These are phyloP conservation scores for Saccostrea cuccullata DNA, from an alignment of 1,140 invertebrate species.

Conservation along the genomic window DNA sequence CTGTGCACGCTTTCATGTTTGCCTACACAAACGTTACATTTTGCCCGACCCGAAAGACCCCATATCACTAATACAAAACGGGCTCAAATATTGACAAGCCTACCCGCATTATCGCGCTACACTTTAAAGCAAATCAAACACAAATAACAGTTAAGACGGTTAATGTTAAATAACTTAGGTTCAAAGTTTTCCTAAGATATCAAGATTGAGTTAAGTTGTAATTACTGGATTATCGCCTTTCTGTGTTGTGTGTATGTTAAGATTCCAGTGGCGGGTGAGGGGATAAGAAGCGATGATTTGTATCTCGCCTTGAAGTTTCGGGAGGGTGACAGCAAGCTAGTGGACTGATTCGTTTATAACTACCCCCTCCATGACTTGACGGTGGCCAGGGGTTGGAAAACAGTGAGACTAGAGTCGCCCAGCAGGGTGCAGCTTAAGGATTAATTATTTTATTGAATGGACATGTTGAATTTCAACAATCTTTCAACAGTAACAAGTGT, in stretches of 20 bases:
- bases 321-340: background rate
- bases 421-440: background rate
- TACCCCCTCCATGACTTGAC: background rate
- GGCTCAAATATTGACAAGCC: conserved; percentile 17
- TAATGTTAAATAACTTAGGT: conserved; percentile 3
- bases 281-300: background rate
- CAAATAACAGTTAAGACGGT: background rate
- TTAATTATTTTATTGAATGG: background rate
- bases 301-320: background rate
- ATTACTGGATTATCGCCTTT: background rate
- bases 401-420: background rate
- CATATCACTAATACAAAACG: background rate
- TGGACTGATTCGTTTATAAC: background rate
- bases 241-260: background rate
- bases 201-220: conserved; percentile 1
- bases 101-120: conserved; percentile 21
- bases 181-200: conserved; percentile 34
- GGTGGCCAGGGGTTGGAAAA: background rate
- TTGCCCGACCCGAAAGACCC: conserved; percentile 1
- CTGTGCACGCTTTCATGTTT: background rate
- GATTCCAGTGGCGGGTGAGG: background rate
- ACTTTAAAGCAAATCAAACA: conserved; percentile 30
- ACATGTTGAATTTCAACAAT: background rate
- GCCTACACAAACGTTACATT: conserved; percentile 22
- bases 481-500: background rate